Evolutionary conservation across 2,113 vertebrate species (phyloP).

Genomic region (Arizona elegans): DNA sequence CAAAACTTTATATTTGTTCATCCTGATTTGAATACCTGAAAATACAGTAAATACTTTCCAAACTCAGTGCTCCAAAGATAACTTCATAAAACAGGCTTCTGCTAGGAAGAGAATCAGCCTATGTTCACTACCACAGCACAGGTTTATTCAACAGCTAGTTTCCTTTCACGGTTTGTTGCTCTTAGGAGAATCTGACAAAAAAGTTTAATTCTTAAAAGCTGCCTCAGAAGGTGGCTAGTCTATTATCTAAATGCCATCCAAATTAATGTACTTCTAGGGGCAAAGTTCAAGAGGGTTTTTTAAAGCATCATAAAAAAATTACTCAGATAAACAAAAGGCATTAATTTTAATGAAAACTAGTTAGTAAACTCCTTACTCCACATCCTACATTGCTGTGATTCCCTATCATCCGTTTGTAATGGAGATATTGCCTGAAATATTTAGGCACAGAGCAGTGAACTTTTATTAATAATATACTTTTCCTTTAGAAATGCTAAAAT

Average conservation of each 20-base stretch:
- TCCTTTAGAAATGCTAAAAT: constrained; percentile 44
- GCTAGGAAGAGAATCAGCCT: not conserved
- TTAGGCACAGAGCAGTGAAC: not conserved
- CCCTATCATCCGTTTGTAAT: not conserved
- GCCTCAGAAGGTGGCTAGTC: not conserved
- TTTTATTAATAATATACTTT: constrained; percentile 2
- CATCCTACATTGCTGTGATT: not conserved
- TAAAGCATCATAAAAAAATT: not conserved
- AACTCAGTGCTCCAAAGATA: not conserved
- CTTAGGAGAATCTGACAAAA: not conserved
- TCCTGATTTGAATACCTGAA: constrained; percentile 12
- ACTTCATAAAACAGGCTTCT: not conserved
- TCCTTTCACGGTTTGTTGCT: constrained; percentile 47
- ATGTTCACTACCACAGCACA: not conserved
- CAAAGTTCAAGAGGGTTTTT: not conserved
- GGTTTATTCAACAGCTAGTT: not conserved
- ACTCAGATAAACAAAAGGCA: not conserved
- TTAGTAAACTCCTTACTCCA: not conserved
- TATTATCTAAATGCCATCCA: not conserved
- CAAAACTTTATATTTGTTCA: not conserved
- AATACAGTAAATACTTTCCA: not conserved
- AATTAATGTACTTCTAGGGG: not conserved
- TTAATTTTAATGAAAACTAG: not conserved
- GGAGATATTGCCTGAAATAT: not conserved
- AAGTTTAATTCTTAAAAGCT: not conserved